These are phyloP conservation scores for Andrena praecox DNA, from an alignment of 2,888 invertebrate species.

Conservation along the genomic window DNA sequence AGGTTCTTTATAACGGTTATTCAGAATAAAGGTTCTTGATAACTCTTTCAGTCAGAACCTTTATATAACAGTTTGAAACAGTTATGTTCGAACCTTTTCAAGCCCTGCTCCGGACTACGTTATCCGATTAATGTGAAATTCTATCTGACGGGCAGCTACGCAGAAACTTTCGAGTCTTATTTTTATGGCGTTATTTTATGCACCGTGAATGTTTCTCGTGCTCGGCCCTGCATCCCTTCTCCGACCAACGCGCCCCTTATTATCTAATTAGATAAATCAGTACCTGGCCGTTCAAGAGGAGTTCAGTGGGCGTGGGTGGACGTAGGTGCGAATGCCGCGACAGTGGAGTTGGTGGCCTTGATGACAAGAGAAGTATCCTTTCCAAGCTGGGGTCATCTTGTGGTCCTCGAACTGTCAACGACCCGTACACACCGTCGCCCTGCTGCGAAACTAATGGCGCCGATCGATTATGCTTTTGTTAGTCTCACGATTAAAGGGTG, in stretches of 20 bases:
- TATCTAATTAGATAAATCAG: constrained; percentile 40
- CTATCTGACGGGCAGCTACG: background rate
- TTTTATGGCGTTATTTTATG: background rate
- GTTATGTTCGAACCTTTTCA: too few species aligned
- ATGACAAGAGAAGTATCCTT: constrained; percentile 86
- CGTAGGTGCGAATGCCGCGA: constrained; percentile 85
- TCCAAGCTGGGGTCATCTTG: constrained; percentile 83
- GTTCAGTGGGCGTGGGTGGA: constrained; percentile 81
- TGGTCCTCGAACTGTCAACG: constrained; percentile 87
- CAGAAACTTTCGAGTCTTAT: too few species aligned
- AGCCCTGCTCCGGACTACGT: background rate
- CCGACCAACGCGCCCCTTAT: background rate
- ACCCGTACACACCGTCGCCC: constrained; percentile 88
- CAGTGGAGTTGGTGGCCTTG: constrained; percentile 86
- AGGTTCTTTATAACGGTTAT: too few species aligned
- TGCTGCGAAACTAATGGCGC: constrained; percentile 86
- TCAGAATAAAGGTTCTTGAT: too few species aligned
- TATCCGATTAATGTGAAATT: background rate
- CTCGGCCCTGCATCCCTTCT: background rate
- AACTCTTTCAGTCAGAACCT: too few species aligned
- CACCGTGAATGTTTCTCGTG: background rate
- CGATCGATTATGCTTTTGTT: constrained; percentile 37
- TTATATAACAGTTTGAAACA: too few species aligned
- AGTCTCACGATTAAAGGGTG: constrained; percentile 13
- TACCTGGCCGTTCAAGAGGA: constrained; percentile 85